These are phyloP conservation scores for Melinopterus prodromus DNA, from an alignment of 2,888 invertebrate genomes.

Conservation along the genomic window DNA sequence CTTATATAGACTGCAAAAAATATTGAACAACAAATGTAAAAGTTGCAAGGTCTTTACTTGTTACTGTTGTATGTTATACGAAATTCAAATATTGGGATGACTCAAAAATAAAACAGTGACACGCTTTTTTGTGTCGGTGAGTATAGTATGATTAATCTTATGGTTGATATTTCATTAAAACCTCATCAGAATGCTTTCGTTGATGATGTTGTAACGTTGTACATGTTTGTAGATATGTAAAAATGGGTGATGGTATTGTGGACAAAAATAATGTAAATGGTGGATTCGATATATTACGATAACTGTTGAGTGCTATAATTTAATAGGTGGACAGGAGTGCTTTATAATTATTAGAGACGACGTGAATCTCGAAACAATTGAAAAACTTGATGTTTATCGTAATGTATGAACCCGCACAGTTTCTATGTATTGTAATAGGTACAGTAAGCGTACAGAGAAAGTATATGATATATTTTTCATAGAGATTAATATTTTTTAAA, in stretches of 20 bases:
- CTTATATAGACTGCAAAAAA: too few species aligned
- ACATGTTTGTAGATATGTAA: neutral
- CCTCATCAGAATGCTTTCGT: neutral
- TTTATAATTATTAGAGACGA: too few species aligned
- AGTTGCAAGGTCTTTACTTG: too few species aligned
- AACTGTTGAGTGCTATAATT: neutral
- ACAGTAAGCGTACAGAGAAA: neutral
- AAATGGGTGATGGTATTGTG: neutral
- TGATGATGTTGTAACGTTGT: neutral
- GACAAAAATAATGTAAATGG: neutral
- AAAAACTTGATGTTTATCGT: neutral
- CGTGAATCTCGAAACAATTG: neutral
- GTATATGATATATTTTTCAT: neutral
- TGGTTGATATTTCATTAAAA: neutral
- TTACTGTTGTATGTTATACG: too few species aligned
- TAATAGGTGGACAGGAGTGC: too few species aligned
- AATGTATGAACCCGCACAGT: neutral
- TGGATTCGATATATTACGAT: neutral
- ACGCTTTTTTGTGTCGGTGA: too few species aligned
- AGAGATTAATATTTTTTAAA: neutral
- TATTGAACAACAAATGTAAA: too few species aligned
- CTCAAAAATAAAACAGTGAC: too few species aligned
- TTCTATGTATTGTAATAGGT: neutral
- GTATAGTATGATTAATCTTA: too few species aligned
- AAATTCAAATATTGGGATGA: too few species aligned